Conservation (phyloP, 1,140 invertebrate species). For the Trachymyrmex cornetzi region DNA sequence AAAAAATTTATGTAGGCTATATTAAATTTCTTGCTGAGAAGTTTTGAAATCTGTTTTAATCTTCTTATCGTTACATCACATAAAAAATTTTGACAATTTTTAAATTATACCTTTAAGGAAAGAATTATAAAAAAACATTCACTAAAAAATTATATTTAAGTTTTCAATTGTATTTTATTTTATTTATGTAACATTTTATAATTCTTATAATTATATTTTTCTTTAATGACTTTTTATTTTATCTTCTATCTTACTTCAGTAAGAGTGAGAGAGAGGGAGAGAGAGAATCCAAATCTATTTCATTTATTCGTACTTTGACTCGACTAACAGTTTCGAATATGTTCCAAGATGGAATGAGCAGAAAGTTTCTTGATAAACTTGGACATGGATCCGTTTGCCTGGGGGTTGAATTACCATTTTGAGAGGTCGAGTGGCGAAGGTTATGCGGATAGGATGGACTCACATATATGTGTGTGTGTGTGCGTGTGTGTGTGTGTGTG, state of each 20-base stretch:
- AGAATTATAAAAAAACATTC: neutral
- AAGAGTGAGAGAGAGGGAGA: neutral
- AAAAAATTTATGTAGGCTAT: neutral
- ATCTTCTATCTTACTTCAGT: neutral
- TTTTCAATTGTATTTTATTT: neutral
- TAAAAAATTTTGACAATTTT: constrained; percentile 10
- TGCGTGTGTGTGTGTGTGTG: too few species aligned
- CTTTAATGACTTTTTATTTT: neutral
- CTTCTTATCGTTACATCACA: neutral
- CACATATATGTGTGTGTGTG: neutral
- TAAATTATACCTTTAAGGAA: neutral
- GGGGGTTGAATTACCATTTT: constrained; percentile 64
- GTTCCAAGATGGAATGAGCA: constrained; percentile 6
- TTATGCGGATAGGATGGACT: constrained; percentile 25
- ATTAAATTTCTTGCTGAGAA: neutral
- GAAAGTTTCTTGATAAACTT: constrained; percentile 37
- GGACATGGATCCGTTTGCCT: constrained; percentile 27
- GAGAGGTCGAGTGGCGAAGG: constrained; percentile 48
- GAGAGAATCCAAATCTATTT: neutral
- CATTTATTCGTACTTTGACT: neutral
- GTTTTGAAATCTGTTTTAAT: neutral
- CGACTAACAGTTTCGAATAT: constrained; percentile 6
- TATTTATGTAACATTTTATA: neutral
- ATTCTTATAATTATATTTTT: neutral
- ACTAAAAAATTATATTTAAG: neutral